Percentiles rank a stretch among this genome's conserved stretches.
phyloP scores from a whole-genome alignment of 2,888 invertebrate species.

The Spodoptera picta region DNA sequence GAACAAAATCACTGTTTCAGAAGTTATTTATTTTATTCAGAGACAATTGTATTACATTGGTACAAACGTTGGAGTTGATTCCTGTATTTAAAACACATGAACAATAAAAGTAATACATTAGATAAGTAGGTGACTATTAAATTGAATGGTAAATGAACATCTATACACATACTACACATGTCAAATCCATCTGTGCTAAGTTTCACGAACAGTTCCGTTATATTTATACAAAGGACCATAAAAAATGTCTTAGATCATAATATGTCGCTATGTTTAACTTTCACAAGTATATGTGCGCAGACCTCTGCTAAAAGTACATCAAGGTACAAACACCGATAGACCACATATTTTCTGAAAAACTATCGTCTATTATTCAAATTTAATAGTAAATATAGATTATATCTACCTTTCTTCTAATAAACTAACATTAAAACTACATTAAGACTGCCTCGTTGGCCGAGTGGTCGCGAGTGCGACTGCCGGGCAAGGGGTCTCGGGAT shows the following conservation, averaged over 20 bases:
- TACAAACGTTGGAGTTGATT: conserved; percentile 58
- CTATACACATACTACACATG: conserved; percentile 67
- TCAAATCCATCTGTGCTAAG: conserved; percentile 80
- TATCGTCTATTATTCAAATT: conserved; percentile 30
- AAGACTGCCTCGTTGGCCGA: no score
- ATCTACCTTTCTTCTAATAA: conserved; percentile 31
- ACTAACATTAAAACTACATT: conserved; percentile 46
- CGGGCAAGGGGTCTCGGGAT: no score
- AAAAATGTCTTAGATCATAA: conserved; percentile 53
- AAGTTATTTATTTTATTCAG: conserved; percentile 60
- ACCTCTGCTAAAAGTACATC: conserved; percentile 34
- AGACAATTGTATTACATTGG: conserved; percentile 56
- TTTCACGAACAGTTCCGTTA: conserved; percentile 51
- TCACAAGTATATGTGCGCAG: conserved; percentile 33
- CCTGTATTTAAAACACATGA: conserved; percentile 53
- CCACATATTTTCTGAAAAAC: conserved; percentile 33
- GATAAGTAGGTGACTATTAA: conserved; percentile 40
- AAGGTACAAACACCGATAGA: conserved; percentile 51
- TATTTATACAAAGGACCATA: conserved; percentile 53
- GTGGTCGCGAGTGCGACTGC: no score
- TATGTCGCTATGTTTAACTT: conserved; percentile 31
- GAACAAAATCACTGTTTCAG: conserved; percentile 29
- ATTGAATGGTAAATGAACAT: conserved; percentile 58
- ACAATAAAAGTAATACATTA: conserved; percentile 50
- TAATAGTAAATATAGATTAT: conserved; percentile 32